Percentiles rank a stretch among this genome's conserved stretches.
Evolutionary conservation across 1,140 invertebrate genomes (phyloP).

Genomic region (Drosophila quadrilineata): DNA sequence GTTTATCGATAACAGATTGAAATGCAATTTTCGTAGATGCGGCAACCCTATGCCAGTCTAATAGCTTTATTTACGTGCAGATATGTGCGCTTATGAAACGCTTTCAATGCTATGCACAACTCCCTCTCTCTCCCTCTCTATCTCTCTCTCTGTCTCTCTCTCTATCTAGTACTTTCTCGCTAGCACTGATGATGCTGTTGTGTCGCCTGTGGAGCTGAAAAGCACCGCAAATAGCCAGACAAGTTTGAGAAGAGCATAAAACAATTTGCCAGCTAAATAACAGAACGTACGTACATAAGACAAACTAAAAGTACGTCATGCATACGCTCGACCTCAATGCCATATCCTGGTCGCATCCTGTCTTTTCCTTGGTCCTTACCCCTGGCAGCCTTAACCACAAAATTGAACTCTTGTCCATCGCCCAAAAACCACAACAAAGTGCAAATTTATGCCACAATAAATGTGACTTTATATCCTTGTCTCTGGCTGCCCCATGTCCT

Average conservation of each 20-base stretch:
- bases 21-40: not conserved
- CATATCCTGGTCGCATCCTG: too few species aligned
- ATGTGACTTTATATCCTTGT: too few species aligned
- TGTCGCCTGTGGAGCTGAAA: not conserved
- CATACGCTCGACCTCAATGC: conserved; percentile 28
- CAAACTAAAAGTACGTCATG: conserved; percentile 61
- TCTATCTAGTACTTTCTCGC: not conserved
- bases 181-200: too few species aligned
- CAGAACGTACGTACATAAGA: conserved; percentile 50
- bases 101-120: not conserved
- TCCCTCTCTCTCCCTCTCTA: not conserved
- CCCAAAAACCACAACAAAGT: conserved; percentile 71
- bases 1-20: not conserved
- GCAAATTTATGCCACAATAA: conserved; percentile 76
- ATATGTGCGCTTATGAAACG: not conserved
- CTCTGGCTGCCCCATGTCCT: too few species aligned
- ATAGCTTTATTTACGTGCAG: not conserved
- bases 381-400: too few species aligned
- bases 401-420: too few species aligned
- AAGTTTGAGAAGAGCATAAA: conserved; percentile 54
- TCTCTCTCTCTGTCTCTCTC: not conserved
- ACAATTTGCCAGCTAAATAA: conserved; percentile 72
- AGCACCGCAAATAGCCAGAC: conserved; percentile 60
- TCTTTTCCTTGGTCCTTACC: too few species aligned
- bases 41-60: not conserved